phyloP scores from a whole-genome alignment of 2,113 vertebrate species.

The Apodemus sylvaticus region DNA sequence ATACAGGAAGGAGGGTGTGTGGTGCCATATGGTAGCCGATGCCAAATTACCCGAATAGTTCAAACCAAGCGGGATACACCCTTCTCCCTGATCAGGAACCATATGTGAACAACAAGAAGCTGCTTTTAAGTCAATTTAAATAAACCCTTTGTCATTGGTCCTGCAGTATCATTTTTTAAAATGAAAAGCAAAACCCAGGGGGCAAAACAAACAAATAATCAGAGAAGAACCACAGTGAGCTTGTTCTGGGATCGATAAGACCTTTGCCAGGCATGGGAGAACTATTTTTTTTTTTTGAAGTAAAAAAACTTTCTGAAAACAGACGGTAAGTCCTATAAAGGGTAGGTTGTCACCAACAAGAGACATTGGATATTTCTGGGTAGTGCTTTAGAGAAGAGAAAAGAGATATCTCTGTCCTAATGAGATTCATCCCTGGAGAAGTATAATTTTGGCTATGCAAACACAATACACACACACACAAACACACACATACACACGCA shows the following conservation, averaged over 20 bases:
- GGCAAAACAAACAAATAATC: background rate
- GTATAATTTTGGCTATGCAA: background rate
- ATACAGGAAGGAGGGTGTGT: constrained; percentile 56
- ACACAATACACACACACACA: background rate
- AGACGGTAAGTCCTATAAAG: background rate
- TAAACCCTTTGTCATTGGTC: constrained; percentile 34
- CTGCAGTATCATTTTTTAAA: too few relatives aligned
- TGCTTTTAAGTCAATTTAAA: constrained; percentile 16
- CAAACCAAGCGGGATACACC: constrained; percentile 56
- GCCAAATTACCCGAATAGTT: constrained; percentile 71
- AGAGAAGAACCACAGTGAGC: background rate
- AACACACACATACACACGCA: too few relatives aligned
- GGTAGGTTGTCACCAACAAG: background rate
- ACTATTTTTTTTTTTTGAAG: constrained; percentile 21
- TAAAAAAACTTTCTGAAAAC: background rate
- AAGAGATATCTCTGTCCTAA: background rate
- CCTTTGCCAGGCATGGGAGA: background rate
- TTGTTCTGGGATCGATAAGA: background rate
- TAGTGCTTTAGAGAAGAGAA: constrained; percentile 9
- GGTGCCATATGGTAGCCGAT: constrained; percentile 67
- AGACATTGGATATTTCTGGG: background rate
- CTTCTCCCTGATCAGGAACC: constrained; percentile 43
- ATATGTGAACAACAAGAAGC: constrained; percentile 51
- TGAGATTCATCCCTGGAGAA: background rate
- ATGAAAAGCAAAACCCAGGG: background rate